Evolutionary conservation across 2,888 invertebrate genomes (phyloP).

Genomic region (Epistrophella euchroma): DNA sequence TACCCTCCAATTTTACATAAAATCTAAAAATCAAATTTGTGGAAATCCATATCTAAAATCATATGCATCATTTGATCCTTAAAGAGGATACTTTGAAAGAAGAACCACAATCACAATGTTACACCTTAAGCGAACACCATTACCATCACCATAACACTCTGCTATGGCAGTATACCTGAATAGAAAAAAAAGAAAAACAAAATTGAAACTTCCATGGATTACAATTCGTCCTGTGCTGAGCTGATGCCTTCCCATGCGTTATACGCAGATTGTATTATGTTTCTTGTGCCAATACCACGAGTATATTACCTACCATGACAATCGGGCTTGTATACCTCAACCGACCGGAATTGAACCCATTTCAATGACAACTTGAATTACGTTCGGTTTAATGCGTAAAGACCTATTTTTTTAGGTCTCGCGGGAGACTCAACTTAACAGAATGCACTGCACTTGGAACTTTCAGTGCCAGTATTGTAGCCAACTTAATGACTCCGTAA

Average conservation of each 20-base stretch:
- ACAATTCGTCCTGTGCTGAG: conserved; percentile 50
- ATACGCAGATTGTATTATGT: conserved; percentile 52
- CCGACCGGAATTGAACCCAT: conserved; percentile 75
- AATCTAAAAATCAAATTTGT: conserved; percentile 6
- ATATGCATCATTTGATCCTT: conserved; percentile 56
- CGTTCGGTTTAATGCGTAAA: conserved; percentile 76
- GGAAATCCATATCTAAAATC: conserved; percentile 29
- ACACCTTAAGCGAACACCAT: conserved; percentile 29
- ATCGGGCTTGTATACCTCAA: conserved; percentile 58
- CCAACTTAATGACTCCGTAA: conserved; percentile 77
- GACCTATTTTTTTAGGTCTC: conserved; percentile 65
- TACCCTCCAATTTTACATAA: background rate
- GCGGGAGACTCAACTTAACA: conserved; percentile 2
- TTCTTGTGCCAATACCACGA: background rate
- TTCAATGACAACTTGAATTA: conserved; percentile 76
- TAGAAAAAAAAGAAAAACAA: conserved; percentile 16
- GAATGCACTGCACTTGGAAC: conserved; percentile 37
- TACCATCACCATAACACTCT: background rate
- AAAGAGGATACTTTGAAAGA: conserved; percentile 28
- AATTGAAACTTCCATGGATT: conserved; percentile 53
- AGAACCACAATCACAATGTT: conserved; percentile 60
- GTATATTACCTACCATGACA: conserved; percentile 14
- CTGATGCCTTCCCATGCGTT: conserved; percentile 23
- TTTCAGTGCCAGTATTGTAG: conserved; percentile 12
- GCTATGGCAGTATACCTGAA: background rate